phyloP scores from a whole-genome alignment of 2,797 vertebrate genomes.

The Acrocephalus scirpaceus region DNA sequence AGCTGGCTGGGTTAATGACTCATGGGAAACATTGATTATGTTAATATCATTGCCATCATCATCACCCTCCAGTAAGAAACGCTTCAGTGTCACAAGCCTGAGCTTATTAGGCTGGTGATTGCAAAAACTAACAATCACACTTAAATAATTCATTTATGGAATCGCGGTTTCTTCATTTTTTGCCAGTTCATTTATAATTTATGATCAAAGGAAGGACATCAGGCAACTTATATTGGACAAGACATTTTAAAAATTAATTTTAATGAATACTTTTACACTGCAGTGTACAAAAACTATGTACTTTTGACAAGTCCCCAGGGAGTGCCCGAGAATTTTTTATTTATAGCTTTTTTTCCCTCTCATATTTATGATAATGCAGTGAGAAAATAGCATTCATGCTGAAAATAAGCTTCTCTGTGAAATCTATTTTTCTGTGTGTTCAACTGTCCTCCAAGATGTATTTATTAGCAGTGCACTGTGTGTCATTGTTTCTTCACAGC shows the following conservation, averaged over 20 bases:
- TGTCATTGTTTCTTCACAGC: conserved; percentile 20
- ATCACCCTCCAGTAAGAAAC: neutral
- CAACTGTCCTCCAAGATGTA: neutral
- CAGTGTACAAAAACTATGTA: neutral
- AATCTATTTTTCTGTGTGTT: neutral
- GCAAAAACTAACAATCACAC: conserved; percentile 53
- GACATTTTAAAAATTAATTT: conserved; percentile 72
- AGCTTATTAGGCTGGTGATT: conserved; percentile 30
- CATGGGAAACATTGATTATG: neutral
- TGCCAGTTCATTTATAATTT: conserved; percentile 63
- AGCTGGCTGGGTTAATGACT: neutral
- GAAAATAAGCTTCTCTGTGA: conserved; percentile 31
- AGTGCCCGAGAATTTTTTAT: conserved; percentile 29
- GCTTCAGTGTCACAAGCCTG: neutral
- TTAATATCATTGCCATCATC: neutral
- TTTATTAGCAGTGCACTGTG: neutral
- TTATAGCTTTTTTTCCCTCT: conserved; percentile 26
- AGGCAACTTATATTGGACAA: conserved; percentile 56
- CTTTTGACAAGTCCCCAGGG: conserved; percentile 28
- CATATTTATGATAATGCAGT: conserved; percentile 35
- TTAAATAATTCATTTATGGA: conserved; percentile 69
- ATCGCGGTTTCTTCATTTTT: conserved; percentile 13
- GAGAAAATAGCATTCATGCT: conserved; percentile 14
- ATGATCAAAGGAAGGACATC: conserved; percentile 58
- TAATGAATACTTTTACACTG: conserved; percentile 53